Base-by-base conservation (phyloP, 1,140 invertebrate genomes). In the Drosophila elegans region DNA sequence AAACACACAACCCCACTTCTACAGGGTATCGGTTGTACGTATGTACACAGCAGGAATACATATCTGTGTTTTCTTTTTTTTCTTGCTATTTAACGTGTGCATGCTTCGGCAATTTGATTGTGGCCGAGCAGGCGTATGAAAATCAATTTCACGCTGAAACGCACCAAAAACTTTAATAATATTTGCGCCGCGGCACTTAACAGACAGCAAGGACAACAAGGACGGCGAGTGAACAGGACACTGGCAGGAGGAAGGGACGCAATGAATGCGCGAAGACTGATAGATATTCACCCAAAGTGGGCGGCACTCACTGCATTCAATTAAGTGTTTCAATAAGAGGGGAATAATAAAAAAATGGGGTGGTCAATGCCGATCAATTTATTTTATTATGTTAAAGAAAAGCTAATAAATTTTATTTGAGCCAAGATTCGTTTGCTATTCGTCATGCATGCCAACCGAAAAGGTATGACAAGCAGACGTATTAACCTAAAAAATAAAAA, bases 111-210 rank as follows among this genome's bases (percentile, higher is more conserved):
- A 90, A 84, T 88, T 88, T 88, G 84, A 88, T 88, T 88, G 84
- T 84, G 84, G 85, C 76, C 84, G 84, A 88, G 80, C 75, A 88
- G 84, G 85, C 84, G 84, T 89, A 88, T 88, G 84, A 88, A 88
- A 88, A 88, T 88, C 84, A 88, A 88, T 88, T 88, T 88, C 80
- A 88, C 84, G 84, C 84, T 85, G 84, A 88, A 88, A 80, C 84
- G 84, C 86, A 88, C 84, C 84, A 88, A 89, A 90, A 88, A 88
- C 83, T 88, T 88, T 88, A 86, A 86, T 86, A 88, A 86, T 86
- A 86, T 86, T 88, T 86, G 82, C 83, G 82, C 73, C 79, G 79
- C 83, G 79, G 84, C 83, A 88, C 83, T 86, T 86, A 86, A 88
- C 82, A 76, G 82, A 88, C 79, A 71, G 63, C 54, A 54, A 38